Base-by-base conservation (phyloP, 2,888 invertebrate genomes). In the Microctonus aethiopoides region DNA sequence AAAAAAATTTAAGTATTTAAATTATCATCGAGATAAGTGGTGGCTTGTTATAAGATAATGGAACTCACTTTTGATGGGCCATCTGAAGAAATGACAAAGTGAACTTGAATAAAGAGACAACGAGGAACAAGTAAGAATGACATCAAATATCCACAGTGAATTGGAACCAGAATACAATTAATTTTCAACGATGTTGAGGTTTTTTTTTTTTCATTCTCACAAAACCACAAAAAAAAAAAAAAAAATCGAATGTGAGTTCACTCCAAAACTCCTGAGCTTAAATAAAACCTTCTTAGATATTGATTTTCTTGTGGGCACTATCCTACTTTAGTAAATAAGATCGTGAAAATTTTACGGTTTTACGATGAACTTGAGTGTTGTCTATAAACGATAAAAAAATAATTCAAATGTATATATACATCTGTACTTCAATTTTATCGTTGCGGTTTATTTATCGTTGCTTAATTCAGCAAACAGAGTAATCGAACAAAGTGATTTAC, bases 31-130 rank as follows among this genome's bases (percentile, higher is more conserved):
- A 62, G 51, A 10, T n/a, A 46, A 51, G 46, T 46, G 29, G 16
- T 46, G 10, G 39, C 20, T 46, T 24, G 24, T 66, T 66, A 7
- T 5, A n/a, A 66, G 57, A 22, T 57, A 57, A 66, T 66, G 57
- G 32, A 29, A 66, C 57, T 13, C 41, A 41, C 24, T 66, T 57
- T 52, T 63, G 64, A n/a, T 71, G 63, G 57, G 67, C 67, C 52
- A 67, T 67, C 63, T 62, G 39, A 22, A 51, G 11, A 10, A 61
- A 61, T 41, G 62, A 62, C 26, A 34, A 10, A 20, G 7, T 34
- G 24, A 46, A 24, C 11, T 26, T 2, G 16, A 62, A 29, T 26
- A 26, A 34, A 69, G 16, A 41, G 26, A 34, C 24, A 6, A 34
- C 34, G 20, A 60, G 11, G 29, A 46, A 1, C 16, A n/a, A n/a